These are phyloP conservation scores for Cottus gobio DNA, from an alignment of 2,113 vertebrate species.

Conservation along the genomic window DNA sequence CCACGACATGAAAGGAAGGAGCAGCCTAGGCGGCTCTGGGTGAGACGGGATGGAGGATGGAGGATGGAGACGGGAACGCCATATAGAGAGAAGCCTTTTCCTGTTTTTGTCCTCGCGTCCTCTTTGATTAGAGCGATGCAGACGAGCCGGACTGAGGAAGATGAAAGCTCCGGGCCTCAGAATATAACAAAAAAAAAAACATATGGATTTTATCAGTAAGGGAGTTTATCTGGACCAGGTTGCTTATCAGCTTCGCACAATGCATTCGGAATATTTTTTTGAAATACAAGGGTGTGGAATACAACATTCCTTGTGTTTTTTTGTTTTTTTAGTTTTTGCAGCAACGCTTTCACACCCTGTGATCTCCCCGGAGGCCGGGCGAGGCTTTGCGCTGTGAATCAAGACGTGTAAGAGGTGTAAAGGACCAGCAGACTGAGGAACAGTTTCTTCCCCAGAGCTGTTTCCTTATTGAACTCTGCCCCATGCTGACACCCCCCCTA, in stretches of 20 bases:
- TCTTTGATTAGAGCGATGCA: slow-evolving; percentile 68
- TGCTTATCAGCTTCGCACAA: neutral
- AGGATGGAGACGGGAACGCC: slow-evolving; percentile 43
- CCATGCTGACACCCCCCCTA: too few species aligned
- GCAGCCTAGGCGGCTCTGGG: slow-evolving; percentile 45
- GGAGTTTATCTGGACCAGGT: slow-evolving; percentile 17
- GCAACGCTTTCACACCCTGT: slow-evolving; percentile 62
- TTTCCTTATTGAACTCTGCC: too few species aligned
- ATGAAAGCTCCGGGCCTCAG: slow-evolving; percentile 63
- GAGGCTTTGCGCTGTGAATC: slow-evolving; percentile 69
- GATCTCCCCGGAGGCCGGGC: slow-evolving; percentile 58
- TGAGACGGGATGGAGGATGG: slow-evolving; percentile 33
- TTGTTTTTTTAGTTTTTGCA: slow-evolving; percentile 29
- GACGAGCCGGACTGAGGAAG: slow-evolving; percentile 51
- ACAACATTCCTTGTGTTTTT: slow-evolving; percentile 35
- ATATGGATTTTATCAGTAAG: slow-evolving; percentile 49
- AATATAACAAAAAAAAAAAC: slow-evolving; percentile 35
- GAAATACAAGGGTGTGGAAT: neutral
- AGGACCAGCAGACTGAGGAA: slow-evolving; percentile 80
- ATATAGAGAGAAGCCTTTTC: slow-evolving; percentile 58
- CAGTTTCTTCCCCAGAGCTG: too few species aligned
- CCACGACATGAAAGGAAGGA: slow-evolving; percentile 54
- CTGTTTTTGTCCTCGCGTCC: slow-evolving; percentile 76
- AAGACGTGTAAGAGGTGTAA: slow-evolving; percentile 79
- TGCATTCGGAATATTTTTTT: neutral